Evolutionary conservation across 2,888 invertebrate genomes (phyloP).

Genomic region (Pogonocherus hispidulus): DNA sequence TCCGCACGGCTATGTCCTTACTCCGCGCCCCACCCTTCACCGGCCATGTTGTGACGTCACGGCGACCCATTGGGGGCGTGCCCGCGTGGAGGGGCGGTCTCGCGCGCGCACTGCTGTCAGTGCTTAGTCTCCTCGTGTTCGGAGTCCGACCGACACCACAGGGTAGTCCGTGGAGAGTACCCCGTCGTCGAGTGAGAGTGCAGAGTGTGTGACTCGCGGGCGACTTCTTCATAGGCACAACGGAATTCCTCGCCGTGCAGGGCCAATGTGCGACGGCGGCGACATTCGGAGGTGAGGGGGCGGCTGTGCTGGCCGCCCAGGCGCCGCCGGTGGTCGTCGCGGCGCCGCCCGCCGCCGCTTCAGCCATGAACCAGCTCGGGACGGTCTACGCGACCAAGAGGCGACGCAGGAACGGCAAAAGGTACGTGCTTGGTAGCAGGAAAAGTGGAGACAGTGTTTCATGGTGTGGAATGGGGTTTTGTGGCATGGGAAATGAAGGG

Average conservation of each 20-base stretch:
- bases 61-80: constrained; percentile 48
- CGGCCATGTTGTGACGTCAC: constrained; percentile 67
- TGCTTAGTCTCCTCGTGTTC: constrained; percentile 55
- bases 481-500: background rate
- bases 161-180: constrained; percentile 28
- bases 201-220: constrained; percentile 4
- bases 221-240: constrained; percentile 52
- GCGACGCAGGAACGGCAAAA: constrained; percentile 95
- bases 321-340: constrained; percentile 53
- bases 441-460: background rate
- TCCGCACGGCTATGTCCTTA: constrained; percentile 1
- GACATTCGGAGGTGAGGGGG: constrained; percentile 63
- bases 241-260: constrained; percentile 64
- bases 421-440: constrained; percentile 71
- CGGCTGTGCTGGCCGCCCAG: constrained; percentile 60
- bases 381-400: constrained; percentile 98
- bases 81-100: constrained; percentile 44
- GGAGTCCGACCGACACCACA: constrained; percentile 35
- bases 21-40: constrained; percentile 48
- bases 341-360: constrained; percentile 60
- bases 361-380: constrained; percentile 87
- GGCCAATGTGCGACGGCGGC: constrained; percentile 66
- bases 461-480: background rate
- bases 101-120: constrained; percentile 40
- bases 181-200: constrained; percentile 25